Evolutionary conservation across 2,888 invertebrate genomes (phyloP), one percentile per base, ranked within the genome.

Genomic region (Melipona bicolor): DNA sequence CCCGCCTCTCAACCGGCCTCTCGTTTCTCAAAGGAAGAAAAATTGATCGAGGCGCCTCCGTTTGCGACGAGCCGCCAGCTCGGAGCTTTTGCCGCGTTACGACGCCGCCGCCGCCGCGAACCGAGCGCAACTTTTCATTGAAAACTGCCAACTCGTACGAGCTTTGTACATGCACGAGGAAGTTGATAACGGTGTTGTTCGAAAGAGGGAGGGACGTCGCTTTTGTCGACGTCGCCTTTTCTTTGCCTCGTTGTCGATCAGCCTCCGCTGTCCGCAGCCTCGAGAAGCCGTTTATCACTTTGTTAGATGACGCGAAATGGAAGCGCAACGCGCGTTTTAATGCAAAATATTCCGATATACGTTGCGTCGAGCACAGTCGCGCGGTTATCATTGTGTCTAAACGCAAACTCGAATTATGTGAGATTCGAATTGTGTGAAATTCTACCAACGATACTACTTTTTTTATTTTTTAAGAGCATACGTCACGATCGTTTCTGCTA

Each of bases 181-280:
- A 77, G 62, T 77, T 70, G 77, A 77, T 77, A 77, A 77, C 62
- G 62, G 62, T 27, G 69, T 65, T 65, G 54, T 64, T 78, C 56
- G 43, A 62, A 49, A 17, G 65, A n/a, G 54, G 32, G n/a, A 59
- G 52, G 17, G 15, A 61, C 24, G 49, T 69, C 43, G 43, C 43
- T 43, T 68, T 32, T 24, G 50, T 68, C 36, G 76, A 56, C 27
- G 74, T 21, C 49, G 68, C 59, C 59, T 67, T 68, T 76, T 76
- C 56, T 43, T 27, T 9, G 43, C 36, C 17, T 27, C 5, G n/a
- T 19, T 27, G 65, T 65, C 68, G 56, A 64, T 59, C 68, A 62
- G 43, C 27, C n/a, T 49, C 15, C 49, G 3, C 9, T 27, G 17
- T 13, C 49, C 21, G 13, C 24, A 32, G n/a, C 43, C 43, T 43